Evolutionary conservation across 2,113 vertebrate genomes (phyloP), one percentile per base, ranked within the genome.

Genomic region (Pomatorhinus ruficollis): DNA sequence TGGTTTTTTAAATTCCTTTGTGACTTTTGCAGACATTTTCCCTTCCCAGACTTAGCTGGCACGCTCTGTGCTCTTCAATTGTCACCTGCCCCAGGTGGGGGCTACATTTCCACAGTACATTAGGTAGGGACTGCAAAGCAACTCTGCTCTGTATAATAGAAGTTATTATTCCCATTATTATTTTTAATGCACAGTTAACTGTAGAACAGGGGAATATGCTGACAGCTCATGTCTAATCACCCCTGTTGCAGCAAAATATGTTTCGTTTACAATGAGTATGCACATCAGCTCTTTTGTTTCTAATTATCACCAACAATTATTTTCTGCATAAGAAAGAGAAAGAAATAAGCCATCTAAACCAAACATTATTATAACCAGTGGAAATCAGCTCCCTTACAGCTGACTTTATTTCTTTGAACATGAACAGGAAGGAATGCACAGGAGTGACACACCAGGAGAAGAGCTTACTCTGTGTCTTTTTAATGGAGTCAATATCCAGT

Each of bases 91-190:
- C n/a, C 72, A 75, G 64, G 72, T 39, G 23, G 56, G 78, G 59
- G 63, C 68, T 78, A 40, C 64, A 30, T 76, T 83, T 77, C 78
- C 71, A 75, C 87, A 66, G 53, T 25, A 76, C 35, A 50, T 81
- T 90, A 70, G 52, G 56, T 81, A 64, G 49, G 59, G 86, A 64
- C 52, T 95, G 74, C 35, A 86, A 70, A 95, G 89, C 76, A 92
- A 65, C 35, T 76, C 81, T 10, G 4, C 57, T 76, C 76, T 82
- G 47, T 70, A 74, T 47, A 96, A 90, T n/a, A 70, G 39, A 92
- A 90, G 59, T 86, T 90, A 94, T 96, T 90, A 96, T 84, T 92
- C 53, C 79, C 72, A 82, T 88, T 93, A 91, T 64, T 97, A 96
- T 90, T 88, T 94, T 90, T 89, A 65, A 80, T 90, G 83, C 93